Evolutionary conservation across 2,888 invertebrate species (phyloP), one percentile per base, ranked within the genome.

Genomic region (Hydraecia micacea): DNA sequence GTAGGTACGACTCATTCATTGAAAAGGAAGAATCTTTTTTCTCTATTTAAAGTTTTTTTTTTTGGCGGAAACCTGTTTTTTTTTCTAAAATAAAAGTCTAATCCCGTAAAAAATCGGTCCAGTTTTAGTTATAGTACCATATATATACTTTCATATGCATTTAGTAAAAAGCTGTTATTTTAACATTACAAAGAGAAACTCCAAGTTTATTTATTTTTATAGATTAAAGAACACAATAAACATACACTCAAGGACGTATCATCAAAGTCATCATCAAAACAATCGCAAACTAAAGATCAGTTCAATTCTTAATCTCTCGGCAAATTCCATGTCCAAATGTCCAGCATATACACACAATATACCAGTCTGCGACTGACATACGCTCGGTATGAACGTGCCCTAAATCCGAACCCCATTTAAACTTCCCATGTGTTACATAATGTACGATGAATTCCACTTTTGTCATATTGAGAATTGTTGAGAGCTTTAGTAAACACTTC

Each of bases 371-470:
- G 9, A 25, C 21, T 80, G 67, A 73, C 68, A 70, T 15, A 11
- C 28, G 6, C 21, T 62, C 28, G 0, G 15, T 55, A 39, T 82
- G 58, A 4, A 82, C 58, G 25, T 72, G 63, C 42, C 70, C 84
- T 80, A 73, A 80, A 52, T 52, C 9, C 11, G 52, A 60, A 75
- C 39, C 65, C n/a, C 46, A 69, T 58, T 65, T 62, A 49, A 70
- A 79, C 36, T 28, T 7, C 32, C 39, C 75, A 69, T 46, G 52
- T 60, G 39, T 73, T 73, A 80, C 84, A 25, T 66, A 75, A 83
- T 79, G n/a, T 49, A 70, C 49, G 69, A 58, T 42, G 13, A 49
- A 60, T 66, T 39, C 7, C 63, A 72, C 58, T 77, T 77, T 82
- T 69, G 39, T 65, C 60, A 46, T 36, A 73, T 58, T 52, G 55